Evolutionary conservation across 2,797 vertebrate species (phyloP), one percentile per base, ranked within the genome.

Genomic region (Chrysocyon brachyurus): DNA sequence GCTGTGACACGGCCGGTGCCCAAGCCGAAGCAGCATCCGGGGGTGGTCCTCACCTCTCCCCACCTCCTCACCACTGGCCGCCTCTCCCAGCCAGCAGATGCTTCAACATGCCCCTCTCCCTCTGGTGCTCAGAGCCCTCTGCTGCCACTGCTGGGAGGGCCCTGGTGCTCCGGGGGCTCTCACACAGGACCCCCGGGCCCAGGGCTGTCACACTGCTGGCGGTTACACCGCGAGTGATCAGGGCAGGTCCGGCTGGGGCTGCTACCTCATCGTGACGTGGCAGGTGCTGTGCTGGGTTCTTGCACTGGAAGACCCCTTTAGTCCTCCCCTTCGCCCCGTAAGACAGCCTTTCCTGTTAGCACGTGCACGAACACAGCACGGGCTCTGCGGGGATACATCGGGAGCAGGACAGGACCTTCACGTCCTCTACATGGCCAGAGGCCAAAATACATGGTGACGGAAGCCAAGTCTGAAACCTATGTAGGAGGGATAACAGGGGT

Each of bases 51-150:
- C 87, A 46, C 92, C 0, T 0, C n/a, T 89, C 90, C 3, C 46
- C 11, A 59, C 66, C 7, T 6, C 10, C 82, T 63, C 31, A 5
- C 90, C 64, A 5, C 16, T 0, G 1, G 75, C 59, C 1, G 3
- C 90, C 95, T 49, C 91, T 96, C 96, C 75, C 72, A 97, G 46
- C 94, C 96, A 83, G 0, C 7, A 0, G 95, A 93, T 93, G 95
- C 17, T 49, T 64, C 26, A 2, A 84, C 61, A 28, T 3, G 0
- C 19, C 33, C 31, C 66, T 73, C 46, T 26, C 22, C 66, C 68
- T 87, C 6, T 1, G 0, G 4, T 2, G 21, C 22, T 22, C 9
- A 8, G 33, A 21, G 33, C 59, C 89, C 31, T 15, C 0, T n/a
- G n/a, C 22, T 5, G 63, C 24, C 24, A 52, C 87, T 8, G 26